Evolutionary conservation across 2,113 vertebrate species (phyloP).

Genomic region (Phaethornis superciliosus): DNA sequence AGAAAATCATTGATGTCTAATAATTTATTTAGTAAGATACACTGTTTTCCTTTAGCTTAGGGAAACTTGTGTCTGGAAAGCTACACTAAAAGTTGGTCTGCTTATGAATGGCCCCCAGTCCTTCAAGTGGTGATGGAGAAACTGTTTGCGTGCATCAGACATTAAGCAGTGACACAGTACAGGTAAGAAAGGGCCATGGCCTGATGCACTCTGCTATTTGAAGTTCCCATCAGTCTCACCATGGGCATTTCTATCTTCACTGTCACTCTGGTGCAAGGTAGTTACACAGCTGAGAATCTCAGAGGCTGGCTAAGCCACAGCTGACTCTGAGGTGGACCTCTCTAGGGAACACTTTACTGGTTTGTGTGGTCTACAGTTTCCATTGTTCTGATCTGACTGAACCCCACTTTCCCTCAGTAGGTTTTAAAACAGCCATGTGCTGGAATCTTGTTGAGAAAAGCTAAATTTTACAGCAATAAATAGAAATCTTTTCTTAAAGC

Average conservation of each 20-base stretch:
- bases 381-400: background rate
- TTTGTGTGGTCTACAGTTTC: background rate
- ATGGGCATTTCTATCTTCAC: background rate
- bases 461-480: background rate
- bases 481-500: background rate
- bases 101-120: background rate
- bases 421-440: background rate
- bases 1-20: conserved; percentile 70
- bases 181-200: background rate
- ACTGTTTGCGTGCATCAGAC: background rate
- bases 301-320: background rate
- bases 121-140: background rate
- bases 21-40: conserved; percentile 65
- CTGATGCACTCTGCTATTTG: background rate
- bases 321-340: background rate
- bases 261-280: background rate
- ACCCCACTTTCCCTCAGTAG: background rate
- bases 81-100: background rate
- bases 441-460: background rate
- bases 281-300: background rate
- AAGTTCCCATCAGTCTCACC: background rate
- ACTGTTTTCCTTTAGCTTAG: conserved; percentile 52
- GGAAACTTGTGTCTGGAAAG: conserved; percentile 60
- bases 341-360: background rate
- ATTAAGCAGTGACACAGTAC: accelerated